Percentiles rank a stretch among this genome's conserved stretches.
Conservation (phyloP, 2,888 invertebrate species). For the Idaea dimidiata region DNA sequence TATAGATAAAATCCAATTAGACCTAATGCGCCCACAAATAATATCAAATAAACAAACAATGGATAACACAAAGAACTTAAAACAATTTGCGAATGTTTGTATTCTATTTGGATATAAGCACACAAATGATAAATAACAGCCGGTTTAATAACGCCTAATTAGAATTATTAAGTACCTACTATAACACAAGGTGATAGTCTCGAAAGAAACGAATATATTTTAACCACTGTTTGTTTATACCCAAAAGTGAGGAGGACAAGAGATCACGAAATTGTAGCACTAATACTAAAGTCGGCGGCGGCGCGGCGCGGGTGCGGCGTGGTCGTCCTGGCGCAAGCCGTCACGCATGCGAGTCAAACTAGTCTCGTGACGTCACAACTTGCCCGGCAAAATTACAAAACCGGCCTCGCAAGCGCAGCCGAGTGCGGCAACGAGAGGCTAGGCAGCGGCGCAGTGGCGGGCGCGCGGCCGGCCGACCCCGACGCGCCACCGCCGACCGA, state of each 20-base stretch:
- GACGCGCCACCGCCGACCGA: conserved; percentile 66
- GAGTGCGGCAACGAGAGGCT: conserved; percentile 58
- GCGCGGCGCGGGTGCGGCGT: conserved; percentile 54
- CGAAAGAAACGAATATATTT: neutral
- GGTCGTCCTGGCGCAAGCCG: conserved; percentile 71
- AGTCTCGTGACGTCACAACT: conserved; percentile 78
- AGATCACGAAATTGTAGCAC: conserved; percentile 70
- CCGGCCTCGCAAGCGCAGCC: conserved; percentile 68
- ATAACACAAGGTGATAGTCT: too few species aligned
- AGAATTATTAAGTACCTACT: too few species aligned
- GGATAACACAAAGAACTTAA: too few species aligned
- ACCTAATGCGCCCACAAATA: too few species aligned
- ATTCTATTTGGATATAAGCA: too few species aligned
- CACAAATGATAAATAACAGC: too few species aligned
- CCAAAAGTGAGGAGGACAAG: conserved; percentile 40
- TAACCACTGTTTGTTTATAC: neutral
- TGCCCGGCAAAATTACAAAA: conserved; percentile 77
- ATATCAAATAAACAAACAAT: too few species aligned
- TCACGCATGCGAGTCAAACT: conserved; percentile 77
- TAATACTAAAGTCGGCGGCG: conserved; percentile 71
- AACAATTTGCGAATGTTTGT: too few species aligned
- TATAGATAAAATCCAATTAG: neutral
- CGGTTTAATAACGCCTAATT: too few species aligned
- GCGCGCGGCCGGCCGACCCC: conserved; percentile 77
- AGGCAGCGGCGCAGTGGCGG: conserved; percentile 68